Evolutionary conservation across 2,113 vertebrate species (phyloP), one percentile per base, ranked within the genome.

Genomic region (Notarius lentiginosus): DNA sequence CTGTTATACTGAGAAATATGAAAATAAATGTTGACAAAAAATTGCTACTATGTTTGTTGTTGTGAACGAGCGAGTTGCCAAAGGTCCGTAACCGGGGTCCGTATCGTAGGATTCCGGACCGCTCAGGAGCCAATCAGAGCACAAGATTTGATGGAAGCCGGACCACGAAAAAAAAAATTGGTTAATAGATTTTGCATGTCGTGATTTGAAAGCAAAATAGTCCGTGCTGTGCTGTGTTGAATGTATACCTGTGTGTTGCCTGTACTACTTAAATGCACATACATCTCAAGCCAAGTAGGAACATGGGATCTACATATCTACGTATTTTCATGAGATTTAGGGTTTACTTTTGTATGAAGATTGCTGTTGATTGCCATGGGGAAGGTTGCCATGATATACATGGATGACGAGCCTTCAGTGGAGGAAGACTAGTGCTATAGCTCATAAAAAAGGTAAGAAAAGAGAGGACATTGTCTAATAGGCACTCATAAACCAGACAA

Each of bases 201-300:
- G 9, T 55, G 47, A 79, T 66, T 79, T 85, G 47, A 85, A 85
- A 77, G 73, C 73, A 85, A 85, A 79, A 85, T 61, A 83, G 17
- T 83, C 63, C n/a, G 22, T n/a, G 34, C 75, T 79, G 47, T 65
- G 47, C 15, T 22, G 65, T 65, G 51, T 47, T 76, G 49, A 30
- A 55, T 17, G 34, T 34, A 18, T 41, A 11, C 2, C 18, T 60
- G 55, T 49, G 70, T 41, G 22, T 10, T 22, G 5, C 61, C 41
- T 17, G 41, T 55, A 55, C 81, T 68, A 30, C 22, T 66, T 66
- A 17, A 58, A 60, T 18, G 30, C 22, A 60, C 55, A 41, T 20
- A 11, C 2, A 41, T 60, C 34, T 17, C 77, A 34, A 20, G 55
- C 20, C 17, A 58, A 60, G 34, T 60, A 27, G 17, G 77, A 30